phyloP scores from a whole-genome alignment of 2,888 invertebrate species.

The Thymelicus sylvestris region DNA sequence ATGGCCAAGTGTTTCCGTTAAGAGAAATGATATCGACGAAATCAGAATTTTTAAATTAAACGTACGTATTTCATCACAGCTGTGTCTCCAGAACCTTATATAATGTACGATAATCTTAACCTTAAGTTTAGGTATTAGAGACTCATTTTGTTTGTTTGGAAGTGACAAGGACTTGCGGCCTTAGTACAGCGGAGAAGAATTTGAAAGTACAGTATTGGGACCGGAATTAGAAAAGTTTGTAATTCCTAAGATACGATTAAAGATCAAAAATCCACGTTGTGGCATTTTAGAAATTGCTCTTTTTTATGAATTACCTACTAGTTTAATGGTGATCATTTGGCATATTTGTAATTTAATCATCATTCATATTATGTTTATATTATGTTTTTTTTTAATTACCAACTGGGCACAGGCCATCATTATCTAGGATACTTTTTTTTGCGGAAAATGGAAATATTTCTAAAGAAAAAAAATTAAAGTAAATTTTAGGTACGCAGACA shows the following conservation, averaged over 20 bases:
- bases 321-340: too few species aligned
- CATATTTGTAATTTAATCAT: too few species aligned
- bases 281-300: slow-evolving; percentile 22
- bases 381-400: too few species aligned
- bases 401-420: too few species aligned
- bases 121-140: slow-evolving; percentile 23
- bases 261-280: slow-evolving; percentile 18
- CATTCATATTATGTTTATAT: too few species aligned
- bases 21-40: slow-evolving; percentile 58
- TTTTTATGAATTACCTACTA: neutral
- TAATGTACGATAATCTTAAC: slow-evolving; percentile 4
- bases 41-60: slow-evolving; percentile 60
- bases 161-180: slow-evolving; percentile 11
- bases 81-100: slow-evolving; percentile 7
- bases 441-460: too few species aligned
- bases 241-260: slow-evolving; percentile 44
- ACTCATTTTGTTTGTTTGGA: slow-evolving; percentile 10
- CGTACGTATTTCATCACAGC: slow-evolving; percentile 42
- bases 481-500: too few species aligned
- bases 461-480: too few species aligned
- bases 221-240: slow-evolving; percentile 39
- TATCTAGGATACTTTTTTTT: too few species aligned
- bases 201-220: slow-evolving; percentile 58
- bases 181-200: slow-evolving; percentile 43
- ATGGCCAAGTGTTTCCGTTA: slow-evolving; percentile 67